Base-by-base conservation (phyloP, 2,888 invertebrate species). In the Lobophora halterata region DNA sequence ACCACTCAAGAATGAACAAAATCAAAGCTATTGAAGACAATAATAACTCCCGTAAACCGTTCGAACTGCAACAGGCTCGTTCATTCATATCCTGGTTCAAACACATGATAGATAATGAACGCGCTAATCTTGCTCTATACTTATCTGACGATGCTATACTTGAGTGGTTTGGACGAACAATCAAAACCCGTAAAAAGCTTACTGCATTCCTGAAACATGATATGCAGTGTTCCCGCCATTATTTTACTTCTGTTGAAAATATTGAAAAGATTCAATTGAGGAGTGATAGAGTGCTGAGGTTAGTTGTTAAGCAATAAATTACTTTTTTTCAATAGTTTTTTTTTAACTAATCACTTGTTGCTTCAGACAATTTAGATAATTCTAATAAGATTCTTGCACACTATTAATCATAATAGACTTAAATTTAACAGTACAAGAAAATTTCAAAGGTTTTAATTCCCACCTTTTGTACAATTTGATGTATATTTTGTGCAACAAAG, bases 141-240 rank as follows among this genome's bases (percentile, higher is more conserved):
- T 55, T 90, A 11, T 79, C 88, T 8, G 87, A 89, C 44, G 79
- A 89, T 59, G 81, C 89, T 1, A 66, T 81, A 1, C 68, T 92
- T 1, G 90, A 92, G 63, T 92, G 91, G 91, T 92, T 92, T 64
- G 92, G 92, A 0, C 79, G 89, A 32, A 90, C 89, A 5, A 79
- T 92, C 3, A 90, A 80, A 60, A 89, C 90, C 0, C 88, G 87
- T 46, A 88, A 86, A 60, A 90, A 90, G 57, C 90, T 92, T 0
- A 66, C 82, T 1, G 68, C 79, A 2, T 92, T 91, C 50, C 55
- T 92, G 2, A 89, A 89, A 54, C 74, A 74, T 74, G 83, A 88
- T 28, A 89, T 90, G 74, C 79, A 85, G 34, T 80, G 79, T 47
- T 80, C 89, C 0, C 76, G 73, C 23, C 90, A 90, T 63, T 73